These are phyloP conservation scores for Rosalia funebris DNA, from an alignment of 2,888 invertebrate genomes.

Conservation along the genomic window DNA sequence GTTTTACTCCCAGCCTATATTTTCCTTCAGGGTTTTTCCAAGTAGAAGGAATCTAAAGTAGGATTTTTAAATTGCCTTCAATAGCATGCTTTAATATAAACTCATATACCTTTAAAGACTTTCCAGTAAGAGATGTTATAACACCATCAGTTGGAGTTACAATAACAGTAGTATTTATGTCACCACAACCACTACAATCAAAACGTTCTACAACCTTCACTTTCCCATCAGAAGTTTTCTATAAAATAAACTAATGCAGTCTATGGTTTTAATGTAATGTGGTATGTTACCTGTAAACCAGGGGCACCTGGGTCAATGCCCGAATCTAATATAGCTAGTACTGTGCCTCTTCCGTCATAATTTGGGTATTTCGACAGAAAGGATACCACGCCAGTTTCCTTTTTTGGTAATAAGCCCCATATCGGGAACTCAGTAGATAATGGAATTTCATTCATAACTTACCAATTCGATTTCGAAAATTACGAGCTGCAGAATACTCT, in stretches of 20 bases:
- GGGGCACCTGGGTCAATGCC: slow-evolving; percentile 97
- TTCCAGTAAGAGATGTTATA: slow-evolving; percentile 87
- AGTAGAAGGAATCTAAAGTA: slow-evolving; percentile 75
- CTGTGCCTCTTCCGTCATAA: slow-evolving; percentile 90
- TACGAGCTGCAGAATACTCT: slow-evolving; percentile 1
- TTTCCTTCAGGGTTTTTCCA: slow-evolving; percentile 88
- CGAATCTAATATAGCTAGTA: slow-evolving; percentile 97
- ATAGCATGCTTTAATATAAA: slow-evolving; percentile 3
- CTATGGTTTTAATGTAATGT: not conserved
- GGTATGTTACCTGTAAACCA: slow-evolving; percentile 83
- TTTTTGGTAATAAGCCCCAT: slow-evolving; percentile 84
- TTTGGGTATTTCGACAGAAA: slow-evolving; percentile 89
- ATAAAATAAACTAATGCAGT: slow-evolving; percentile 44
- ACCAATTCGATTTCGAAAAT: slow-evolving; percentile 8
- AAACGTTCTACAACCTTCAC: slow-evolving; percentile 93
- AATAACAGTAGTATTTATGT: slow-evolving; percentile 89
- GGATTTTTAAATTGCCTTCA: slow-evolving; percentile 10
- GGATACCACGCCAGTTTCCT: slow-evolving; percentile 87
- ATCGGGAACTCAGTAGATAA: slow-evolving; percentile 73
- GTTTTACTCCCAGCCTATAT: slow-evolving; percentile 89
- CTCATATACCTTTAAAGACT: slow-evolving; percentile 80
- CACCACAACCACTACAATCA: slow-evolving; percentile 97
- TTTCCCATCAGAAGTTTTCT: slow-evolving; percentile 89
- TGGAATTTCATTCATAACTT: slow-evolving; percentile 39
- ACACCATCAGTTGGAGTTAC: slow-evolving; percentile 75